Evolutionary conservation across 2,888 invertebrate species (phyloP).

Genomic region (Polylopha cassiicola): DNA sequence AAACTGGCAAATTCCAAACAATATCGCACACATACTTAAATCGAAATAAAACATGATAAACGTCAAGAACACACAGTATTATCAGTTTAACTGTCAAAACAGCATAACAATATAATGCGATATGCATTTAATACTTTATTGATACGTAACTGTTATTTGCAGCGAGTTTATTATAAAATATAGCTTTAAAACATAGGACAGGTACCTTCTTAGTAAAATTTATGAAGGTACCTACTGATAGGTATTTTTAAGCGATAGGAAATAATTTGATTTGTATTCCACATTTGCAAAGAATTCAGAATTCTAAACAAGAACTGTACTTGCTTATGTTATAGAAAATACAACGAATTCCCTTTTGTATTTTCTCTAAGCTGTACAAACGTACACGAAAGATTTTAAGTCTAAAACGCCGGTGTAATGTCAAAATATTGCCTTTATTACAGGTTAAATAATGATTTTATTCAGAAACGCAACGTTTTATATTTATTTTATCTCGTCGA

Average conservation of each 20-base stretch:
- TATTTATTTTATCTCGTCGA: constrained; percentile 23
- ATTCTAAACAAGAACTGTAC: no score
- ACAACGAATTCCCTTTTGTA: no score
- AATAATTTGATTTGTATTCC: background rate
- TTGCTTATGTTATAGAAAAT: no score
- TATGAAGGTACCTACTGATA: background rate
- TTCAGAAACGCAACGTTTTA: constrained; percentile 23
- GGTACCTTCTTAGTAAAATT: no score
- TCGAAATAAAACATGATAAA: no score
- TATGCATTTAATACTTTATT: constrained; percentile 6
- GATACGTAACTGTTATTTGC: background rate
- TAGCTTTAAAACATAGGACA: no score
- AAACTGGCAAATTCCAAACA: no score
- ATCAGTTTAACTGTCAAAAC: constrained; percentile 3
- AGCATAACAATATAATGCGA: constrained; percentile 9
- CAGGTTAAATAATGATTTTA: constrained; percentile 26
- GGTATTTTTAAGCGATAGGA: background rate
- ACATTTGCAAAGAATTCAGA: no score
- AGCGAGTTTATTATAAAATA: no score
- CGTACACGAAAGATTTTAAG: constrained; percentile 15
- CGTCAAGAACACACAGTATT: no score
- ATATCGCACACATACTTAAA: no score
- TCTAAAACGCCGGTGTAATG: constrained; percentile 15
- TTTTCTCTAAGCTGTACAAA: constrained; percentile 4
- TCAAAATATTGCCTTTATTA: constrained; percentile 22